phyloP scores from a whole-genome alignment of 53 echinoderm and acorn worm genomes.

The Patiria pectinifera region DNA sequence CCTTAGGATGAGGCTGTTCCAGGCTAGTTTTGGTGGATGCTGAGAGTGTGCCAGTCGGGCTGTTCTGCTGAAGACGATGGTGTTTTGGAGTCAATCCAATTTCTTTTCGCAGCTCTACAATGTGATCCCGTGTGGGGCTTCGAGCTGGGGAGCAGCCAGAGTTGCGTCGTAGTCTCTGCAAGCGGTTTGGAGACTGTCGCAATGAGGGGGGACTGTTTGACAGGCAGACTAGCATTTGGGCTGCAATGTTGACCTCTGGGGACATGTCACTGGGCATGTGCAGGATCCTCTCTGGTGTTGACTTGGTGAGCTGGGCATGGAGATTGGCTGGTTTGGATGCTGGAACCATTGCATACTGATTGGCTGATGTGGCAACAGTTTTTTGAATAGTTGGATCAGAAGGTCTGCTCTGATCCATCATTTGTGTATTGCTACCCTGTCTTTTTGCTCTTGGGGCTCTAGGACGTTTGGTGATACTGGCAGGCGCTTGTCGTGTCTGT shows the following conservation, averaged over 20 bases:
- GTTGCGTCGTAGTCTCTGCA: slow-evolving; percentile 16
- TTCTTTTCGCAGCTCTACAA: slow-evolving; percentile 36
- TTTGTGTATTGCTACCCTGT: neutral
- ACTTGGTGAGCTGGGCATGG: neutral
- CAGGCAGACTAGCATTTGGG: slow-evolving; percentile 50
- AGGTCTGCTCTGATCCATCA: neutral
- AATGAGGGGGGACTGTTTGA: slow-evolving; percentile 46
- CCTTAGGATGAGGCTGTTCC: neutral
- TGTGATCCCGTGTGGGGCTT: slow-evolving; percentile 24
- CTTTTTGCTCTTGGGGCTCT: neutral
- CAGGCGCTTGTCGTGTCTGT: neutral
- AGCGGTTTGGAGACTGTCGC: slow-evolving; percentile 28
- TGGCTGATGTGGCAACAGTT: neutral
- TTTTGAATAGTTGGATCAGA: neutral
- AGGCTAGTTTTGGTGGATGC: neutral
- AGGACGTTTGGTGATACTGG: neutral
- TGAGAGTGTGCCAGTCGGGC: neutral
- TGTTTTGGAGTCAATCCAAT: slow-evolving; percentile 31
- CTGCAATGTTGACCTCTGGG: slow-evolving; percentile 47
- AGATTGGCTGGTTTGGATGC: neutral
- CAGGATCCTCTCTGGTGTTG: neutral
- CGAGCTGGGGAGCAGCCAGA: slow-evolving; percentile 12
- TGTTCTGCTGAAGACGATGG: neutral
- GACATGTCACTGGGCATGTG: slow-evolving; percentile 37
- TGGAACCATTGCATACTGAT: neutral